Evolutionary conservation across 2,888 invertebrate genomes (phyloP), one percentile per base, ranked within the genome.

Genomic region (Aphidius colemani): DNA sequence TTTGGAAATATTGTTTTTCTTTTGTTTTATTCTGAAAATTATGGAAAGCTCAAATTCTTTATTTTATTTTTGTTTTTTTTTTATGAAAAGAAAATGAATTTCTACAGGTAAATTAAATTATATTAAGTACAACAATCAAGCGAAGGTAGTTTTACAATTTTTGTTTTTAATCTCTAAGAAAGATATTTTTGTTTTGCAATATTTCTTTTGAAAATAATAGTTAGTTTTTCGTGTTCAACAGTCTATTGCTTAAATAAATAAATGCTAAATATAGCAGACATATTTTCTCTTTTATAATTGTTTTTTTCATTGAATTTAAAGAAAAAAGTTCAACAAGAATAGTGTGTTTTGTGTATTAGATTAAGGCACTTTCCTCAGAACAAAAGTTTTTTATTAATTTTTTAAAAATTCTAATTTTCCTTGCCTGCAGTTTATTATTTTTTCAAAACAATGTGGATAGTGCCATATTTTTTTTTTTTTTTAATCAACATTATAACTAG

Each of bases 301-400:
- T 30, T 30, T 18, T 18, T 49, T 44, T 55, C 45, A 6, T 8
- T 53, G 40, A 40, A 57, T 30, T 57, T 43, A 43, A 11, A 9
- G n/a, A 46, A 39, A 57, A 7, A 45, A 44, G n/a, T 30, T 30
- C 30, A 30, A 30, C 30, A 30, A 30, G 30, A 30, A 53, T 41
- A 53, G 10, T 39, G 40, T 41, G 68, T 66, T 59, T 53, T 70
- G 68, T 68, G 69, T 62, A 63, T 69, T 67, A 64, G 68, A 67
- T 66, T 75, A 75, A 74, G 75, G 74, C 74, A 75, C 74, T 69
- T 64, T 72, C 71, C 71, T 70, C 45, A 68, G 66, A 70, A 60
- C 66, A 68, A 68, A 57, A 59, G 61, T 61, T 65, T 66, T 45
- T 65, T 66, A 66, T 61, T 45, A 53, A 61, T 10, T 64, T 64